Evolutionary conservation across 2,797 vertebrate species (phyloP).

Genomic region (Gila robusta): DNA sequence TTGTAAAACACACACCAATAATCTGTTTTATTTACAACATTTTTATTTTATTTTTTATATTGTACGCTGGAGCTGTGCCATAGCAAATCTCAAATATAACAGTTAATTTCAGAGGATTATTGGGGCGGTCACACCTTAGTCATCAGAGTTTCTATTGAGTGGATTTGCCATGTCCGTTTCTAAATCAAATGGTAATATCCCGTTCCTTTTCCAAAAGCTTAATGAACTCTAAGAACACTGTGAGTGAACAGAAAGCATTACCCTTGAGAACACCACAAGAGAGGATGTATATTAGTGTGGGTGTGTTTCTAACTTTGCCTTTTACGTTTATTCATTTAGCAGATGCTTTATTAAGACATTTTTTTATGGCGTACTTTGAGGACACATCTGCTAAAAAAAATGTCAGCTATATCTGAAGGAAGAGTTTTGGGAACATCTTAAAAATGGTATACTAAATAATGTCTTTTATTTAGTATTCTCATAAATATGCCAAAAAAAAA

Average conservation of each 20-base stretch:
- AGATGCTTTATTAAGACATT: conserved; percentile 9
- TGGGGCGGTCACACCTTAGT: conserved; percentile 44
- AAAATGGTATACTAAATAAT: conserved; percentile 10
- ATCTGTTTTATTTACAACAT: background rate
- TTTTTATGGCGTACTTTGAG: background rate
- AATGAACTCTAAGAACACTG: conserved; percentile 55
- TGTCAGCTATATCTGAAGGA: background rate
- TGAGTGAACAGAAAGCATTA: conserved; percentile 53
- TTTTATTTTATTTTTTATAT: background rate
- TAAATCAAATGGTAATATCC: conserved; percentile 63
- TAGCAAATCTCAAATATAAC: background rate
- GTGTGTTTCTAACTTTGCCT: conserved; percentile 34
- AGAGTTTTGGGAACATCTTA: background rate
- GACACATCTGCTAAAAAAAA: background rate
- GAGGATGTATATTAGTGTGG: conserved; percentile 63
- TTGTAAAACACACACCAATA: background rate
- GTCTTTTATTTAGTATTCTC: background rate
- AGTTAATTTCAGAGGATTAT: conserved; percentile 5
- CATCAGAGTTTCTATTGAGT: conserved; percentile 51
- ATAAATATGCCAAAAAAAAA: background rate
- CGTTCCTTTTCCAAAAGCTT: conserved; percentile 66
- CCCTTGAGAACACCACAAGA: conserved; percentile 70
- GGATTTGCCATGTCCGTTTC: conserved; percentile 59
- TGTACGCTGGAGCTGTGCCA: background rate
- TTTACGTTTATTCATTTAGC: conserved; percentile 19